These are phyloP conservation scores for Globodera ellingtonae DNA, from an alignment of 1,140 invertebrate species.

Conservation along the genomic window DNA sequence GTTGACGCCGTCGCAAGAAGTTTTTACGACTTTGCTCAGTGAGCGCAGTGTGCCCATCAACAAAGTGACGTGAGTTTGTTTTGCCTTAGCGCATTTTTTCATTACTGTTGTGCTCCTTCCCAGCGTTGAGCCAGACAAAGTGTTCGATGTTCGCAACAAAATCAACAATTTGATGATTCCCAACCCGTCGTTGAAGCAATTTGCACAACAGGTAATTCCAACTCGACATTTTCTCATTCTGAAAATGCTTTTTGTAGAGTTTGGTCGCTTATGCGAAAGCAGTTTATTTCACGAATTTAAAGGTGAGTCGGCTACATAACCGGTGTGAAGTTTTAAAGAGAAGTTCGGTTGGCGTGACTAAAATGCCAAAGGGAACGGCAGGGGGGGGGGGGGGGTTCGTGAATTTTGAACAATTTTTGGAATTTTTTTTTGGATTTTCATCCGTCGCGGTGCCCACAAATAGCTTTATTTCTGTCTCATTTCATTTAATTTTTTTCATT, in stretches of 20 bases:
- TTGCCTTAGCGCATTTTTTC: background rate
- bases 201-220: conserved; percentile 53
- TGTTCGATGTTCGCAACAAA: conserved; percentile 55
- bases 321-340: too few relatives aligned
- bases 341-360: too few relatives aligned
- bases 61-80: conserved; percentile 33
- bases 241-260: conserved; percentile 46
- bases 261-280: conserved; percentile 59
- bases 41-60: conserved; percentile 49
- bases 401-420: too few relatives aligned
- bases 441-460: too few relatives aligned
- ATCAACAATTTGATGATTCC: conserved; percentile 48
- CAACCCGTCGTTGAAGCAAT: conserved; percentile 57
- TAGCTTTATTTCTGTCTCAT: too few relatives aligned
- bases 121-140: conserved; percentile 49
- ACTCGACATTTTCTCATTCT: conserved; percentile 20
- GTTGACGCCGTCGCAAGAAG: conserved; percentile 56
- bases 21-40: conserved; percentile 49
- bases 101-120: conserved; percentile 9
- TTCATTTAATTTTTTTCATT: background rate
- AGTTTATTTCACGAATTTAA: conserved; percentile 55
- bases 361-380: too few relatives aligned
- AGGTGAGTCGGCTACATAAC: conserved; percentile 22
- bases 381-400: too few relatives aligned
- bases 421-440: too few relatives aligned